Base-by-base conservation (phyloP, 2,888 invertebrate genomes). In the Erynnis tages region DNA sequence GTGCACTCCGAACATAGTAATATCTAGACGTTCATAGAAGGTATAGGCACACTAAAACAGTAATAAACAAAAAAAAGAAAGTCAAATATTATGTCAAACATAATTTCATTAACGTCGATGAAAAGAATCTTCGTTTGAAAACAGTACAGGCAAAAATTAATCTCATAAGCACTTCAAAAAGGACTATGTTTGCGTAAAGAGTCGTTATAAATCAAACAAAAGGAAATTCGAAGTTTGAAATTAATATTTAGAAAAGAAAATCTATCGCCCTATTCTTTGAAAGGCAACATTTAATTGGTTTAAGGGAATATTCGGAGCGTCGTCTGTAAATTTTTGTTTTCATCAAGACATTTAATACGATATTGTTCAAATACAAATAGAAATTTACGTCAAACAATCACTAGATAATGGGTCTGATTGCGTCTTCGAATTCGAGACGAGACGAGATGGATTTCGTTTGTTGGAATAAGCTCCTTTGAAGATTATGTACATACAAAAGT, bases 201-300 rank as follows among this genome's bases (percentile, higher is more conserved):
- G 32, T 32, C 32, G 16, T 29, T 17, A 17, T 35, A 17, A 44
- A 11, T 23, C 21, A 44, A 45, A 38, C 8, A 44, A 44, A 1
- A 4, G 7, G 1, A 17, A 1, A 27, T 37, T 29, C 23, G 43
- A 53, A 53, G 14, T 34, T 29, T 37, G 19, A 49, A 49, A 49
- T 54, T 45, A 46, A 38, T 54, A 46, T 41, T 45, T 49, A 34
- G 4, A 11, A 10, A 13, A 23, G 41, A 49, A 37, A 50, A 35
- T 27, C 43, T 16, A 44, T 32, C 40, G 45, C 29, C 40, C 23
- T 27, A 34, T 49, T 30, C 35, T 40, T 48, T 34, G 45, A 46
- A 34, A 29, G 27, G 44, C 34, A 54, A 54, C 45, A 50, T 50
- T 50, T 40, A 54, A 54, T 50, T 50, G 34, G 34, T 44, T 46